Base-by-base conservation (phyloP, 1,140 invertebrate species). In the Procambarus clarkii region DNA sequence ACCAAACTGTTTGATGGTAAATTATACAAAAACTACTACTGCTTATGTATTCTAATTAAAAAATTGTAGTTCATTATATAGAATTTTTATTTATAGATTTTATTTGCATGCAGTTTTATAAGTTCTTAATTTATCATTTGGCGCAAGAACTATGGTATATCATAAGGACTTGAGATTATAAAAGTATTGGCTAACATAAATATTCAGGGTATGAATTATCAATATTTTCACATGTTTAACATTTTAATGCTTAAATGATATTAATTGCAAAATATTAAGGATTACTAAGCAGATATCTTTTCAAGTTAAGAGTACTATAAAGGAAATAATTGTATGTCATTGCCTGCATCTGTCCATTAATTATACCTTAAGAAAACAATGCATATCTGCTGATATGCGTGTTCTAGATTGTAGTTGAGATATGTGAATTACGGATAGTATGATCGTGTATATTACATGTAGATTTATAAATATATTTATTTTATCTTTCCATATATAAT, bases 381-480 rank as follows among this genome's bases (percentile, higher is more conserved):
- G n/a, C 79, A 88, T 82, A 69, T 50, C 78, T 48, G 86, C 77
- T 44, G 78, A 81, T 54, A 24, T 81, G 64, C 86, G 78, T 88
- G 74, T 46, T 84, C 46, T 88, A 88, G 60, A 81, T 78, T 24
- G 58, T 85, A 86, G 85, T 86, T 86, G 50, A 77, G 74, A 86
- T 54, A 48, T 80, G 46, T 88, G 69, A 88, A 82, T 60, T 71
- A 50, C 82, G 78, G 78, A 88, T 81, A 48, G 50, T 80, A 88
- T 64, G 64, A 82, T 24, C 82, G 64, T 88, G 87, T 81, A 88
- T 82, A 88, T 88, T 88, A 82, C 64, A 74, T 74, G 78, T 79
- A 88, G 79, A 88, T 34, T 74, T 88, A 88, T 88, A 88, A 24
- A 88, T 88, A 88, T 88, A 88, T 88, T 88, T 88, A 88, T 88